Conservation (phyloP, 2,888 invertebrate genomes). For the Phytoseiulus persimilis region DNA sequence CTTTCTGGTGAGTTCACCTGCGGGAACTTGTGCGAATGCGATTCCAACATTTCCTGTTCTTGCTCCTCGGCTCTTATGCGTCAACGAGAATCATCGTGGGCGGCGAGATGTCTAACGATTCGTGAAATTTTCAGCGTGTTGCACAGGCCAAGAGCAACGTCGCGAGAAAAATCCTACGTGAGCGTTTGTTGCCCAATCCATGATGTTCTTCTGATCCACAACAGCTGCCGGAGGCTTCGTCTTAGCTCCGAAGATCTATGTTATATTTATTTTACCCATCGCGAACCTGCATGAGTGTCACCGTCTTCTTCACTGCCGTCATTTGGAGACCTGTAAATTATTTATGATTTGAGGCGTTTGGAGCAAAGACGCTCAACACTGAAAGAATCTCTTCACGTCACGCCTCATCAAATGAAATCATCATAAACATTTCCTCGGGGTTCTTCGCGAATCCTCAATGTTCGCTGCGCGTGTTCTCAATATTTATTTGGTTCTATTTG, state of each 20-base stretch:
- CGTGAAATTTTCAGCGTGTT: background rate
- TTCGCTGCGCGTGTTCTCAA: background rate
- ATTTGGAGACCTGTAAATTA: background rate
- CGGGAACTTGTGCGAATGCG: background rate
- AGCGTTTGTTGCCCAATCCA: background rate
- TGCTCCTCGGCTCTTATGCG: background rate
- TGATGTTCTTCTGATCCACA: background rate
- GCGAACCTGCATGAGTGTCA: background rate
- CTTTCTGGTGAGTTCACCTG: background rate
- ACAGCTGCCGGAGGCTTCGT: background rate
- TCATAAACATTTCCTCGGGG: background rate
- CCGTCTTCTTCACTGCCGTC: background rate
- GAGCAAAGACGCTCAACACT: background rate
- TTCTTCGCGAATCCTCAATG: background rate
- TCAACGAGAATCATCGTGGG: background rate
- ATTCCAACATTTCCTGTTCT: background rate
- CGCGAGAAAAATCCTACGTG: background rate
- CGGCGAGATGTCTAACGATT: background rate
- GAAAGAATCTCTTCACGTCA: background rate
- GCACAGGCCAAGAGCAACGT: background rate
- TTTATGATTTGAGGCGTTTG: background rate
- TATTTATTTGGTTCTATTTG: background rate
- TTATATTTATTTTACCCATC: background rate
- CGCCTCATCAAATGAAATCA: background rate
- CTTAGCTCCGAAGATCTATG: background rate